phyloP scores from a whole-genome alignment of 2,888 invertebrate genomes.

The Drosophila formosana region DNA sequence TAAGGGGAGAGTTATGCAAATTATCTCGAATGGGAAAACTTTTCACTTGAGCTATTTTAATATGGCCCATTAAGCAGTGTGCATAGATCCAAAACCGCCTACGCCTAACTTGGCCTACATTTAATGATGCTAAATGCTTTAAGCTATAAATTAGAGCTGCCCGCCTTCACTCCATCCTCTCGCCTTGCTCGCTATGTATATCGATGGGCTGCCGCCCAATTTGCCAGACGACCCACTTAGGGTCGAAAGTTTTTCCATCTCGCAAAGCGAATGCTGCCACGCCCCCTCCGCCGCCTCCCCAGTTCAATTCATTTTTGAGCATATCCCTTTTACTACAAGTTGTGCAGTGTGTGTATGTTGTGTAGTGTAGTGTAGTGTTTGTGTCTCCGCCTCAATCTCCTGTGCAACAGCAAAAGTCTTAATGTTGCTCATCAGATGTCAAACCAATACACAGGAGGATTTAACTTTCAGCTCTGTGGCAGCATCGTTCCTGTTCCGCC shows the following conservation, averaged over 20 bases:
- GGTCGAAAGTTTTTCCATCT: conserved; percentile 40
- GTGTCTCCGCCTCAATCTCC: conserved; percentile 27
- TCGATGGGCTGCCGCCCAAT: conserved; percentile 18
- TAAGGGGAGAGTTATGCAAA: conserved; percentile 54
- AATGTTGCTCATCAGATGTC: conserved; percentile 79
- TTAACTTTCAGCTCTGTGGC: conserved; percentile 61
- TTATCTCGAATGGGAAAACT: conserved; percentile 61
- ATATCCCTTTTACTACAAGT: conserved; percentile 63
- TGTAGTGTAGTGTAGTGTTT: not conserved
- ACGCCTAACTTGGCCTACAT: conserved; percentile 50
- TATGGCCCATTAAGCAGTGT: conserved; percentile 75
- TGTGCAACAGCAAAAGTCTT: conserved; percentile 26
- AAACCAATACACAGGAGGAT: conserved; percentile 76
- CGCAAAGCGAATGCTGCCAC: conserved; percentile 12
- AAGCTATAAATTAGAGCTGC: conserved; percentile 69
- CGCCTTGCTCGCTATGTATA: not conserved
- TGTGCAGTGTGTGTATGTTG: conserved; percentile 10
- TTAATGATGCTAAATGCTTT: conserved; percentile 72
- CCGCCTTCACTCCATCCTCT: not conserved
- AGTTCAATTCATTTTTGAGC: conserved; percentile 77
- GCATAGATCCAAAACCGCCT: conserved; percentile 60
- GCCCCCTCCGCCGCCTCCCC: conserved; percentile 40
- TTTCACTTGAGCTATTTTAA: conserved; percentile 72
- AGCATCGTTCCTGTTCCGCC: not conserved
- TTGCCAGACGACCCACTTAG: conserved; percentile 48